Percentiles rank a stretch among this genome's conserved stretches.
Conservation (phyloP, 2,888 invertebrate genomes). For the Azorinus chamasolen region DNA sequence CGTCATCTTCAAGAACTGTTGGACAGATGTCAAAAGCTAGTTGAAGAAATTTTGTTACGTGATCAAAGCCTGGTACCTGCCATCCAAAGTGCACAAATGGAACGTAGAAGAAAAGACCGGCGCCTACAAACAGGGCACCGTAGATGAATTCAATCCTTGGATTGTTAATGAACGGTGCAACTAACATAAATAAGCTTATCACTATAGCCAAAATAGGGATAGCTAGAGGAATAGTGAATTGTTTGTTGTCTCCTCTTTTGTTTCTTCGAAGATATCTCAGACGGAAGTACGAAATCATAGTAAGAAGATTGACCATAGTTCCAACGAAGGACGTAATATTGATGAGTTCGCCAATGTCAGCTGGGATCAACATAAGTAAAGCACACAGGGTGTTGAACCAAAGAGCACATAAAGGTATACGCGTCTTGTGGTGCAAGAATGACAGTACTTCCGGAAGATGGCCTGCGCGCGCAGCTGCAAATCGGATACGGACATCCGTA, state of each 20-base stretch:
- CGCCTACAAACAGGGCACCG: constrained; percentile 37
- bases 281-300: not conserved
- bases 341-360: constrained; percentile 40
- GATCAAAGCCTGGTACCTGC: constrained; percentile 42
- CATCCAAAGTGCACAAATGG: constrained; percentile 46
- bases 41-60: constrained; percentile 35
- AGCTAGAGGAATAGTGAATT: constrained; percentile 39
- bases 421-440: constrained; percentile 44
- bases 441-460: constrained; percentile 61
- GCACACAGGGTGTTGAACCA: constrained; percentile 32
- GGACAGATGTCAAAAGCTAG: constrained; percentile 47
- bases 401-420: constrained; percentile 34
- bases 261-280: not conserved
- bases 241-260: not conserved
- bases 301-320: not conserved
- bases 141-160: constrained; percentile 61
- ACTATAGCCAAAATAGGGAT: constrained; percentile 37
- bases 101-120: constrained; percentile 56
- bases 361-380: constrained; percentile 43
- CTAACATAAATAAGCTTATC: constrained; percentile 52
- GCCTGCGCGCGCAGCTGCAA: constrained; percentile 59
- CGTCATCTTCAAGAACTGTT: constrained; percentile 37
- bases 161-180: constrained; percentile 51
- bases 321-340: constrained; percentile 43
- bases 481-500: constrained; percentile 41